Base-by-base conservation (phyloP, 1,140 invertebrate species). In the Cherax quadricarinatus region DNA sequence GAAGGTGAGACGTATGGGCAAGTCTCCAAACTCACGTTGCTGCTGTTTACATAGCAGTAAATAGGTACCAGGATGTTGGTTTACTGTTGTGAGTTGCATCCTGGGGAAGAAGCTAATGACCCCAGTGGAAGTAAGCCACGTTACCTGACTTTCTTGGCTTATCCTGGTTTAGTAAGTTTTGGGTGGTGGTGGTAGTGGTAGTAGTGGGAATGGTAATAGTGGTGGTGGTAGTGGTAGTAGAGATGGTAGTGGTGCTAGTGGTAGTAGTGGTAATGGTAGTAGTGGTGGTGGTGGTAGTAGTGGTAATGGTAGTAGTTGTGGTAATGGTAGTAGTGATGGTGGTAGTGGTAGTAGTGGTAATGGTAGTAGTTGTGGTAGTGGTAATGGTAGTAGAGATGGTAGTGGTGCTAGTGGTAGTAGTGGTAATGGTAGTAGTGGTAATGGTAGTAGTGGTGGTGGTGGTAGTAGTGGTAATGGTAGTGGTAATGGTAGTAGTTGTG, bases 311-410 rank as follows among this genome's bases (percentile, higher is more conserved):
- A 3, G 41, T 80, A 41, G 78, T 80, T 1, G 41, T 80, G 78
- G 41, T n/a, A n/a, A n/a, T n/a, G n/a, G n/a, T n/a, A n/a, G n/a
- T n/a, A 24, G 78, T 80, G 30, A 24, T 80, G 30, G 30, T 80
- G 78, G 30, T 80, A 4, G 30, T 80, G 78, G 4, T 80, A 3
- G 41, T 80, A 30, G 78, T 80, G 78, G 4, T 80, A 30, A 24
- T 80, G 78, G 78, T 80, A 24, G 30, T n/a, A n/a, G n/a, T n/a
- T n/a, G n/a, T n/a, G n/a, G 78, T 80, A 30, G 30, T 80, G 78
- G 78, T 80, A 1, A 4, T 80, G 3, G 78, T 80, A 3, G 41
- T 80, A 41, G 78, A 3, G 78, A 3, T 80, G 78, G 41, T n/a
- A n/a, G n/a, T n/a, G n/a, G n/a, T n/a, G n/a, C n/a, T n/a, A n/a